These are phyloP conservation scores for Caenorhabditis sulstoni DNA, from an alignment of 2,888 invertebrate genomes.

Conservation along the genomic window DNA sequence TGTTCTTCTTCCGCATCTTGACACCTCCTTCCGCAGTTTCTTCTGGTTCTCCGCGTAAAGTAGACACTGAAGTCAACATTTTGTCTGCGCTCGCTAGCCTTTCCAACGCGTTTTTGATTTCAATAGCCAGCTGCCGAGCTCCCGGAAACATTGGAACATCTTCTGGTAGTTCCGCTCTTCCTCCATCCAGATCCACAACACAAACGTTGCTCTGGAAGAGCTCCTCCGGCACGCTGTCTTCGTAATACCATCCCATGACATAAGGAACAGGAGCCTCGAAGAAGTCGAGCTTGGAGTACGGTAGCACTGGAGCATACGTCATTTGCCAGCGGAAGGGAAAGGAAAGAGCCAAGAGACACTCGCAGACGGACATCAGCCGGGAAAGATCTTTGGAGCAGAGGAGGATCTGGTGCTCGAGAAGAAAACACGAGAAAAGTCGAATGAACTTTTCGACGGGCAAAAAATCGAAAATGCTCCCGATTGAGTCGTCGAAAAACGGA, in stretches of 20 bases:
- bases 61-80: constrained; percentile 44
- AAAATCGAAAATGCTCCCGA: constrained; percentile 89
- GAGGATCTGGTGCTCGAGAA: constrained; percentile 96
- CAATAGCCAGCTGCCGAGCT: constrained; percentile 82
- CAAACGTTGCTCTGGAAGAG: constrained; percentile 88
- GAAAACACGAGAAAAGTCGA: constrained; percentile 93
- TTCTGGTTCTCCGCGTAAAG: constrained; percentile 21
- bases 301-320: constrained; percentile 98
- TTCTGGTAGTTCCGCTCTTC: constrained; percentile 93
- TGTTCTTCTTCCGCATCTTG: constrained; percentile 51
- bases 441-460: constrained; percentile 94
- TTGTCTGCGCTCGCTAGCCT: constrained; percentile 47
- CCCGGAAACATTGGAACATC: constrained; percentile 95
- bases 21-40: constrained; percentile 39
- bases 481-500: constrained; percentile 93
- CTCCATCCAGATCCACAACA: constrained; percentile 95
- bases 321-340: constrained; percentile 98
- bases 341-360: constrained; percentile 91
- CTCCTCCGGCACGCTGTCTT: constrained; percentile 76
- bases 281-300: constrained; percentile 89
- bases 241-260: constrained; percentile 90
- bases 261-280: constrained; percentile 98
- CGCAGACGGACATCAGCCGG: constrained; percentile 95
- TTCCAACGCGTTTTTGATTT: constrained; percentile 68
- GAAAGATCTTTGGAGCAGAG: constrained; percentile 95